Percentiles rank a stretch among this genome's conserved stretches.
These are phyloP conservation scores for Coregonus sp. DNA, from an alignment of 2,797 vertebrate genomes.

Conservation along the genomic window DNA sequence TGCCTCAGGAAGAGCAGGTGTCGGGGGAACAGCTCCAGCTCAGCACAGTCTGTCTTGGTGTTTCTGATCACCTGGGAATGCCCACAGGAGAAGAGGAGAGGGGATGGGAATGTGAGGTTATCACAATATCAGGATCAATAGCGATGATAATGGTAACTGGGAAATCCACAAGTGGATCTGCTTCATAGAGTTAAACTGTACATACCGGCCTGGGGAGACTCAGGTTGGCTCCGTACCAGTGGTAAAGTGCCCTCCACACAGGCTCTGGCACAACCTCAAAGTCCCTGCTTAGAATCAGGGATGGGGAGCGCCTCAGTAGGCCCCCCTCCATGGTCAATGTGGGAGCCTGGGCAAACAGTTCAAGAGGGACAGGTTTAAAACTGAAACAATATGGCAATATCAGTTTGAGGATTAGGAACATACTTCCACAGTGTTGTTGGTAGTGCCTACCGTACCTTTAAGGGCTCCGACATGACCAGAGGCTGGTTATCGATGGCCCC, in stretches of 20 bases:
- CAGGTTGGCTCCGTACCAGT: constrained; percentile 89
- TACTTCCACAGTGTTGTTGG: not conserved
- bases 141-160: not conserved
- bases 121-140: not conserved
- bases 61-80: constrained; percentile 80
- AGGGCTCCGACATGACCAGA: constrained; percentile 82
- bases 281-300: constrained; percentile 76
- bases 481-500: constrained; percentile 89
- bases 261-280: constrained; percentile 87
- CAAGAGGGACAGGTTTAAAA: not conserved
- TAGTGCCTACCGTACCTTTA: constrained; percentile 70
- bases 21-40: constrained; percentile 85
- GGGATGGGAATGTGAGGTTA: not conserved
- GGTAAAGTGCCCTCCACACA: constrained; percentile 88
- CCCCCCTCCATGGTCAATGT: constrained; percentile 87
- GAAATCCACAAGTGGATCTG: not conserved
- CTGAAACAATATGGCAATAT: not conserved
- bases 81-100: not conserved
- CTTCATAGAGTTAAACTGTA: constrained; percentile 31
- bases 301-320: constrained; percentile 79
- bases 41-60: constrained; percentile 73
- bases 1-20: constrained; percentile 87
- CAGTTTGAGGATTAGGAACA: not conserved
- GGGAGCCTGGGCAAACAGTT: constrained; percentile 72
- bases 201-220: constrained; percentile 87